These are phyloP conservation scores for Thamnaconus septentrionalis DNA, from an alignment of 2,113 vertebrate genomes.

Conservation along the genomic window DNA sequence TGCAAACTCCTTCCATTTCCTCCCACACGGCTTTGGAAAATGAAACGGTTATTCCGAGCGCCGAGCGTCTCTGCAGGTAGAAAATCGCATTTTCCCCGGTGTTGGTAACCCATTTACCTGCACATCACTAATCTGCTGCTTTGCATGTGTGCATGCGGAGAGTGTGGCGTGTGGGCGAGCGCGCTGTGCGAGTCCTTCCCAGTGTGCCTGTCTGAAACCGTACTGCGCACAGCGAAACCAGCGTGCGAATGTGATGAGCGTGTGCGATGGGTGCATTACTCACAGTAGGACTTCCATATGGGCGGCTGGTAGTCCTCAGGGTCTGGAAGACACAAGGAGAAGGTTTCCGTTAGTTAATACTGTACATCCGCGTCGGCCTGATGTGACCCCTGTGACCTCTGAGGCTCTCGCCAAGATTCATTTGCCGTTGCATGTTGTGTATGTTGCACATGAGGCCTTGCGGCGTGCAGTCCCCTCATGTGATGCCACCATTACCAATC, in stretches of 20 bases:
- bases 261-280: conserved; percentile 71
- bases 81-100: conserved; percentile 49
- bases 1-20: conserved; percentile 20
- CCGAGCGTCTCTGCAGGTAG: conserved; percentile 54
- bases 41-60: conserved; percentile 47
- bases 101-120: conserved; percentile 61
- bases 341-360: conserved; percentile 24
- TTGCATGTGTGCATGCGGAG: conserved; percentile 31
- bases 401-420: too few relatives aligned
- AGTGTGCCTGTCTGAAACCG: conserved; percentile 14
- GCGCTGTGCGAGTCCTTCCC: background rate
- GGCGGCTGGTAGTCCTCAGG: conserved; percentile 98
- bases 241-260: too few relatives aligned
- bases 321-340: conserved; percentile 81
- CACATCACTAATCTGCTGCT: conserved; percentile 33
- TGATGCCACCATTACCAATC: conserved; percentile 43
- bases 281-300: conserved; percentile 99
- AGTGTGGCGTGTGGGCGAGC: conserved; percentile 33
- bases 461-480: conserved; percentile 33
- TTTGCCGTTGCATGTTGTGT: too few relatives aligned
- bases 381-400: too few relatives aligned
- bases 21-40: conserved; percentile 43
- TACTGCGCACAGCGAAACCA: background rate
- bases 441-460: conserved; percentile 11
- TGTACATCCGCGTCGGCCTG: too few relatives aligned